Conservation (phyloP, 2,113 vertebrate species). For the Lampris incognitus region DNA sequence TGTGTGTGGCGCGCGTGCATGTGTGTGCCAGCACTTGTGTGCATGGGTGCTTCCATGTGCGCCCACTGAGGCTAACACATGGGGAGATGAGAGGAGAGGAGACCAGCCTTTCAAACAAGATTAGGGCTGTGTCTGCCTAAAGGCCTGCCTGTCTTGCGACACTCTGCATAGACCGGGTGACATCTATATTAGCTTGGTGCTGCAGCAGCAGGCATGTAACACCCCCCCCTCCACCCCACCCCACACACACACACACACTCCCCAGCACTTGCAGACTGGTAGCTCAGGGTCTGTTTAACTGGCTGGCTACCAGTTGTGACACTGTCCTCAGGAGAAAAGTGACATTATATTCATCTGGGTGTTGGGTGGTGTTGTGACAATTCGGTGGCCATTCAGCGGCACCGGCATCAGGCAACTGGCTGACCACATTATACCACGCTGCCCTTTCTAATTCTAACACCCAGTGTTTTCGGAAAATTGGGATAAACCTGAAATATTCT, state of each 20-base stretch:
- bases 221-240: not conserved
- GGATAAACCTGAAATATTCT: too few relatives aligned
- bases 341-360: slow-evolving; percentile 7
- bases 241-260: too few relatives aligned
- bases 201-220: slow-evolving; percentile 24
- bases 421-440: too few relatives aligned
- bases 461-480: too few relatives aligned
- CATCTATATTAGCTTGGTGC: slow-evolving; percentile 69
- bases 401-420: not conserved
- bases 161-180: slow-evolving; percentile 58
- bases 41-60: slow-evolving; percentile 25
- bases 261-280: not conserved
- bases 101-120: slow-evolving; percentile 75
- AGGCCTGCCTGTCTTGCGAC: slow-evolving; percentile 65
- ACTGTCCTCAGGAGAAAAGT: slow-evolving; percentile 26
- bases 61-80: slow-evolving; percentile 44
- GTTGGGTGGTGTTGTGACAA: not conserved
- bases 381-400: not conserved
- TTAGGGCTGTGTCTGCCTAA: slow-evolving; percentile 67
- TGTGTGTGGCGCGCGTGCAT: slow-evolving; percentile 4
- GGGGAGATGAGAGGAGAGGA: slow-evolving; percentile 61
- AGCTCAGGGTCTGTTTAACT: slow-evolving; percentile 10
- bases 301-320: slow-evolving; percentile 32
- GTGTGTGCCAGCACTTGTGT: slow-evolving; percentile 16
- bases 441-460: too few relatives aligned